phyloP scores from a whole-genome alignment of 2,113 vertebrate species.

The Stomatorhinus ivindoensis region DNA sequence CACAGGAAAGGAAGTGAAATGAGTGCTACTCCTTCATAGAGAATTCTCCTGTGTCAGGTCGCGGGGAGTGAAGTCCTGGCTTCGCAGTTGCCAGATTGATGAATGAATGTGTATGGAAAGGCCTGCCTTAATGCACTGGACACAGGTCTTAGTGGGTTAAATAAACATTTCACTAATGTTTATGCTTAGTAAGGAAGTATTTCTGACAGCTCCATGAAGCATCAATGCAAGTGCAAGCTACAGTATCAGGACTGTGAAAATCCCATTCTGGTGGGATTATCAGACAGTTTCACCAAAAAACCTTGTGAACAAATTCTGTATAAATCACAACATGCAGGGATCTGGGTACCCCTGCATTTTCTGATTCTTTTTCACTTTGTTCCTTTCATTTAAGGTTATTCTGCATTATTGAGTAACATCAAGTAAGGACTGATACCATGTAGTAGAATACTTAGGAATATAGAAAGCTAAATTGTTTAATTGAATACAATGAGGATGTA shows the following conservation, averaged over 20 bases:
- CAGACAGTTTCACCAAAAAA: background rate
- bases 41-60: background rate
- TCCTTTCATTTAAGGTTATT: background rate
- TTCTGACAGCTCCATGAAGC: constrained; percentile 1
- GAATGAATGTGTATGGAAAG: constrained; percentile 4
- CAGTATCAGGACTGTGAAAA: background rate
- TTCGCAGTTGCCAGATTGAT: constrained; percentile 4
- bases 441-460: background rate
- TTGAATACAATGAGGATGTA: background rate
- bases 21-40: background rate
- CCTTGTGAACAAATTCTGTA: background rate
- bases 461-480: background rate
- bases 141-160: constrained; percentile 2
- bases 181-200: constrained; percentile 5
- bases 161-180: constrained; percentile 18
- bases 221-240: background rate
- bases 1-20: background rate
- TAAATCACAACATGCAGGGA: background rate
- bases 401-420: background rate
- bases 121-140: background rate
- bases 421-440: background rate
- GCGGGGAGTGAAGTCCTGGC: background rate
- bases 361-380: background rate
- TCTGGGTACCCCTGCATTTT: background rate
- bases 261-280: background rate